Percentiles rank a stretch among this genome's conserved stretches.
These are phyloP conservation scores for Acanthornis magna DNA, from an alignment of 2,797 vertebrate species.

Conservation along the genomic window DNA sequence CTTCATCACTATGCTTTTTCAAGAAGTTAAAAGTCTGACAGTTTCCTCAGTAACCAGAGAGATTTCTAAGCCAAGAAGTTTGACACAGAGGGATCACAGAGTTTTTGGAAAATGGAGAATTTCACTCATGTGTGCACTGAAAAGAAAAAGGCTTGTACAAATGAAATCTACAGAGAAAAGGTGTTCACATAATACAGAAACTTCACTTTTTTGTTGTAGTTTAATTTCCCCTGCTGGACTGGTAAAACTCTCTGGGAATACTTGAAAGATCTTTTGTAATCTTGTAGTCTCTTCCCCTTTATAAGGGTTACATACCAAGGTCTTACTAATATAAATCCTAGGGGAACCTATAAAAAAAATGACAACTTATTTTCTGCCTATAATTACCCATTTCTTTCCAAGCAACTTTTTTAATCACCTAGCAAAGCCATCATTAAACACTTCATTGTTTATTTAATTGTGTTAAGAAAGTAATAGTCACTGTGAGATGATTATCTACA, in stretches of 20 bases:
- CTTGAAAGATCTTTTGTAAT: constrained; percentile 27
- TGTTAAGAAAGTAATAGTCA: neutral
- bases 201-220: neutral
- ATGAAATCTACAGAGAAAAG: constrained; percentile 6
- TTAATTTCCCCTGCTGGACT: constrained; percentile 35
- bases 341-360: neutral
- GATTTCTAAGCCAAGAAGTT: neutral
- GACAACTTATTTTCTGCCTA: neutral
- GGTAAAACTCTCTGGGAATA: constrained; percentile 13
- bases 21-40: neutral
- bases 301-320: neutral
- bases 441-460: neutral
- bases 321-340: neutral
- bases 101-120: neutral
- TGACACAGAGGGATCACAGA: neutral
- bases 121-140: neutral
- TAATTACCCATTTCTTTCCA: neutral
- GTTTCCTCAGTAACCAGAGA: neutral
- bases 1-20: neutral
- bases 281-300: neutral
- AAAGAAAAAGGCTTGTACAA: neutral
- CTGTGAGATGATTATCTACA: neutral
- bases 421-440: neutral
- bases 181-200: neutral
- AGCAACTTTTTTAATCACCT: neutral